These are phyloP conservation scores for Rhabdornis inornatus DNA, from an alignment of 2,113 vertebrate genomes.

Conservation along the genomic window DNA sequence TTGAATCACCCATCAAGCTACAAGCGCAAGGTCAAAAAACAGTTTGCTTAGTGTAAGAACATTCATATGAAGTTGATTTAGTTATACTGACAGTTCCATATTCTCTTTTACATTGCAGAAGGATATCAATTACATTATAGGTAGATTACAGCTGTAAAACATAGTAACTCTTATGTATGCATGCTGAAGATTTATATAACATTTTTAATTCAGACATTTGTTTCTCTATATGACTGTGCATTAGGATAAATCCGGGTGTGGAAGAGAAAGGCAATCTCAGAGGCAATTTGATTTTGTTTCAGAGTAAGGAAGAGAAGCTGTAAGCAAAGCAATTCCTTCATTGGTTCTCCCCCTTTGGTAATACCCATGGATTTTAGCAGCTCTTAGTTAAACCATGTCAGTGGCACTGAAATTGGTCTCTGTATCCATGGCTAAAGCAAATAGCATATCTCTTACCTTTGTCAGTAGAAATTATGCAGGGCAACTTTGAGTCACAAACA, in stretches of 20 bases:
- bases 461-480: not conserved
- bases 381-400: not conserved
- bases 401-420: not conserved
- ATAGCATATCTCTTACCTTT: not conserved
- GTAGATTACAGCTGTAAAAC: not conserved
- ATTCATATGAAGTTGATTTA: not conserved
- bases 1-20: not conserved
- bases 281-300: not conserved
- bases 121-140: not conserved
- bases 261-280: not conserved
- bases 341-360: not conserved
- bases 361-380: not conserved
- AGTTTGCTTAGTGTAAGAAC: not conserved
- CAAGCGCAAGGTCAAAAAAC: constrained; percentile 17
- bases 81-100: not conserved
- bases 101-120: not conserved
- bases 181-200: not conserved
- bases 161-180: not conserved
- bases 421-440: not conserved
- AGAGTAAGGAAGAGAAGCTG: not conserved
- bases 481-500: not conserved
- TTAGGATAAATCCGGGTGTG: not conserved
- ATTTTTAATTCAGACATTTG: not conserved
- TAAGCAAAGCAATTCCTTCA: not conserved
- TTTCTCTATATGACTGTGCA: not conserved